Percentiles rank a stretch among this genome's conserved stretches.
These are phyloP conservation scores for Sus cebifrons DNA, from an alignment of 2,797 vertebrate genomes.

Conservation along the genomic window DNA sequence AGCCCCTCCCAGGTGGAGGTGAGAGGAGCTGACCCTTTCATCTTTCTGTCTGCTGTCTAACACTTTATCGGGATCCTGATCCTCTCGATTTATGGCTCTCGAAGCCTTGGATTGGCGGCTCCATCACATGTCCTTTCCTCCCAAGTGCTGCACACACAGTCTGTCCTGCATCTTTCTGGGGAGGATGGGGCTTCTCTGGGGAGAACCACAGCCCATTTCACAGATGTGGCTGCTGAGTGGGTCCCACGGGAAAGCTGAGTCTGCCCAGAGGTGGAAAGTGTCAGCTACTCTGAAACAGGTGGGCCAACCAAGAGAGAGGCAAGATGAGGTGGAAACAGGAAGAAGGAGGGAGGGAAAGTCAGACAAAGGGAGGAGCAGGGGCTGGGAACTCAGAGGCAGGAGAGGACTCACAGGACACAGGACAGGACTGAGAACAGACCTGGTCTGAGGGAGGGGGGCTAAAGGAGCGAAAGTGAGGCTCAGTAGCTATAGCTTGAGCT, in stretches of 20 bases:
- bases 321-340: rapidly evolving
- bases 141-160: background rate
- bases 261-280: background rate
- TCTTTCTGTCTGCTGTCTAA: background rate
- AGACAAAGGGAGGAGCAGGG: background rate
- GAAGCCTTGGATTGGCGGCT: background rate
- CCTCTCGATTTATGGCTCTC: background rate
- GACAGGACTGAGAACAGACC: background rate
- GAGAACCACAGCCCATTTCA: background rate
- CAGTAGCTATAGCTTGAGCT: rapidly evolving
- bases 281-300: rapidly evolving
- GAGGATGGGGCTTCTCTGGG: background rate
- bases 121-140: no score
- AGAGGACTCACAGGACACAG: background rate
- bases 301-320: background rate
- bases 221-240: rapidly evolving
- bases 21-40: rapidly evolving
- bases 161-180: rapidly evolving
- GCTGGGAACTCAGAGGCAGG: background rate
- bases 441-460: rapidly evolving
- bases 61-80: background rate
- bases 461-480: background rate
- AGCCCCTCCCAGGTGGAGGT: background rate
- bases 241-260: rapidly evolving
- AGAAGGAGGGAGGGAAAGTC: background rate